A percentile compares a stretch with the other conserved stretches of the same genome.
Evolutionary conservation across 2,113 vertebrate genomes (phyloP).

Genomic region (Equus przewalskii): DNA sequence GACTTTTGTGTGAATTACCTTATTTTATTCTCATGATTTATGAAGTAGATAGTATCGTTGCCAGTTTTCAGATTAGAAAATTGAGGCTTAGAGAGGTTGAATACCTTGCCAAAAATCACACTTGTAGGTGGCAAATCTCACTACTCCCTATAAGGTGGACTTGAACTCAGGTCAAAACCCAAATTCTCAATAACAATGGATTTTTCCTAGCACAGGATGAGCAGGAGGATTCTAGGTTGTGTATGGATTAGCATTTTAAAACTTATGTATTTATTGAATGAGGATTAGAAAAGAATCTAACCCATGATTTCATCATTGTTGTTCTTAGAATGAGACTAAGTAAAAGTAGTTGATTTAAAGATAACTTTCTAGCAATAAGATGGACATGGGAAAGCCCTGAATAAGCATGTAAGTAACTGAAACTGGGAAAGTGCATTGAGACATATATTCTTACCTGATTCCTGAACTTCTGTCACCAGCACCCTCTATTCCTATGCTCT

Average conservation of each 20-base stretch:
- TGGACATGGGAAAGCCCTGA: neutral
- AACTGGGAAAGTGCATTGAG: neutral
- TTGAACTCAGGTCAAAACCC: neutral
- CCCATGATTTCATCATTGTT: neutral
- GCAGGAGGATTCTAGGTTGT: neutral
- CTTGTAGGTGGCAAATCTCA: neutral
- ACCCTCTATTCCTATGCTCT: neutral
- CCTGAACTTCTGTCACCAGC: neutral
- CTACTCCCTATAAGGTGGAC: neutral
- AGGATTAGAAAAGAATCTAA: constrained; percentile 2
- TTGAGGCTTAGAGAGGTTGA: neutral
- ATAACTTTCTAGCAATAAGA: neutral
- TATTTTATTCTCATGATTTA: neutral
- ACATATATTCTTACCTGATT: neutral
- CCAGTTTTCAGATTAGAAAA: constrained; percentile 16
- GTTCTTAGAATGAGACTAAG: neutral
- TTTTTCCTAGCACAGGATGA: neutral
- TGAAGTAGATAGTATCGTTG: neutral
- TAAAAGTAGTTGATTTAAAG: constrained; percentile 12
- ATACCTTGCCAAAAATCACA: neutral
- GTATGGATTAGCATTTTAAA: neutral
- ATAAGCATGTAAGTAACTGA: neutral
- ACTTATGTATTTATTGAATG: neutral
- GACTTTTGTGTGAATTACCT: neutral
- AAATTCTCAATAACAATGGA: neutral